Evolutionary conservation across 2,888 invertebrate species (phyloP).

Genomic region (Bhutanitis thaidina): DNA sequence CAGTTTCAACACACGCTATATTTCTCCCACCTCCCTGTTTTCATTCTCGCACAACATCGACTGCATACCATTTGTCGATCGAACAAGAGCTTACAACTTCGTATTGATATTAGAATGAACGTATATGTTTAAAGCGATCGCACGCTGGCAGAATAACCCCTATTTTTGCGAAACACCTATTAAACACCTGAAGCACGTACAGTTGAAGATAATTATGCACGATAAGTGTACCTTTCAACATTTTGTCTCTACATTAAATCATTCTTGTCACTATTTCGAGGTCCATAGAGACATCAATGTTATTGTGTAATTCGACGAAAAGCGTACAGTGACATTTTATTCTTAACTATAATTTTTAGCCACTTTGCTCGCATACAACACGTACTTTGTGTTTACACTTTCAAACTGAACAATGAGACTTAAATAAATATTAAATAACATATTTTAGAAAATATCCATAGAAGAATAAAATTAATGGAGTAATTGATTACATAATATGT

Average conservation of each 20-base stretch:
- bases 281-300: constrained; percentile 1
- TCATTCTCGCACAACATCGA: constrained; percentile 43
- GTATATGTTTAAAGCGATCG: constrained; percentile 21
- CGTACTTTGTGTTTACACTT: too few relatives aligned
- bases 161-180: constrained; percentile 29
- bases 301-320: background rate
- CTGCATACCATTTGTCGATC: constrained; percentile 43
- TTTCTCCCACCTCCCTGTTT: constrained; percentile 45
- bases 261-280: constrained; percentile 16
- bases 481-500: too few relatives aligned
- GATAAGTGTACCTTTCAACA: constrained; percentile 20
- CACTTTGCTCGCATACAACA: too few relatives aligned
- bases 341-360: too few relatives aligned
- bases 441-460: too few relatives aligned
- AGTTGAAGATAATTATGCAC: constrained; percentile 18
- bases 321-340: too few relatives aligned
- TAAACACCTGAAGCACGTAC: constrained; percentile 23
- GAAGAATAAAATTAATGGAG: too few relatives aligned
- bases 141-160: constrained; percentile 15
- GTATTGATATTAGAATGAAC: constrained; percentile 43
- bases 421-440: too few relatives aligned
- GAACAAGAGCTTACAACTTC: constrained; percentile 26
- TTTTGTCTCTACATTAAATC: constrained; percentile 10
- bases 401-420: too few relatives aligned
- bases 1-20: constrained; percentile 53